Base-by-base conservation (phyloP, 1,140 invertebrate species). In the Pantala flavescens region DNA sequence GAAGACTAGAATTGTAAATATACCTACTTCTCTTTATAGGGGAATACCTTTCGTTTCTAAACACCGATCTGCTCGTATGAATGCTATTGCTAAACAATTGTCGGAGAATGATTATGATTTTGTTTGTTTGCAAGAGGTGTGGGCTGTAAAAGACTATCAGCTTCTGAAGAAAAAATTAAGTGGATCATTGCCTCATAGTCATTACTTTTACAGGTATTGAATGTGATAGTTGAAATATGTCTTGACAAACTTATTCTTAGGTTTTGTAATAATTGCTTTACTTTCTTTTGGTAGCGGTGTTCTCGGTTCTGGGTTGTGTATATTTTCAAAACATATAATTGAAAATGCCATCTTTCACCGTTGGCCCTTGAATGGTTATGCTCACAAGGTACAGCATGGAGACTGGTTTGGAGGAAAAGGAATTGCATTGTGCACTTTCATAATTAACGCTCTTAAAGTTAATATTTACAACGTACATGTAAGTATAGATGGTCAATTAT, bases 401-500 rank as follows among this genome's bases (percentile, higher is more conserved):
- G 97, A 98, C 82, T 99, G 97, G 97, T 98, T 97, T 84, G 97
- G 95, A 73, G 97, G 96, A 10, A 98, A 98, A 88, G 96, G 96
- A 49, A 89, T 98, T 73, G 96, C 95, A 14, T 82, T 98, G n/a
- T 95, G 92, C 79, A 88, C 88, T 79, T 85, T 97, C 12, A 84
- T 89, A 76, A 82, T 88, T 75, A 83, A 88, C 23, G 88, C 91
- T 75, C 84, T 91, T 74, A 85, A 86, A 73, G 84, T 98, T 23
- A 91, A 96, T 84, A 82, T 98, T 76, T 98, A 97, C 82, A 90
- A 90, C 76, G 92, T 95, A 78, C 96, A 99, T 89, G 94, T 97
- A 87, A 89, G 89, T 86, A 63, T 7, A 63, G 12, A 16, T 63
- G 3, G 1, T 63, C 21, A 63, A 14, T 5, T 19, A 19, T 21